Evolutionary conservation across 2,797 vertebrate species (phyloP).

Genomic region (Meda fulgida): DNA sequence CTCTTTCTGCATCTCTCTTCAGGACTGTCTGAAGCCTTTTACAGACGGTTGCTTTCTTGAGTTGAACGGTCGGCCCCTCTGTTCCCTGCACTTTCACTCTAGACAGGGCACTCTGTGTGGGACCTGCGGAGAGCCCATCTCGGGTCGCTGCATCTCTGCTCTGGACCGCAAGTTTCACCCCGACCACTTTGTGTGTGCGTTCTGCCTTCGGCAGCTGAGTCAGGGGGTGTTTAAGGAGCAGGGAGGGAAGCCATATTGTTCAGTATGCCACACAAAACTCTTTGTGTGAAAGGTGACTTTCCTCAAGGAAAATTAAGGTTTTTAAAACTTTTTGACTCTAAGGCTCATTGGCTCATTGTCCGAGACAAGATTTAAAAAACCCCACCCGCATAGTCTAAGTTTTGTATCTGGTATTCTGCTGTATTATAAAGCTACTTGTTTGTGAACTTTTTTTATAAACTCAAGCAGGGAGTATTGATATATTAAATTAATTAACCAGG

Average conservation of each 20-base stretch:
- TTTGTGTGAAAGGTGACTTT: slow-evolving; percentile 71
- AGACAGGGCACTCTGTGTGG: slow-evolving; percentile 87
- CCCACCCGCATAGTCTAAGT: neutral
- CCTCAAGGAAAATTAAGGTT: neutral
- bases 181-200: slow-evolving; percentile 90
- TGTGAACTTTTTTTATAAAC: too few relatives aligned
- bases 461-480: neutral
- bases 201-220: slow-evolving; percentile 87
- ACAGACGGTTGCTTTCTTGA: slow-evolving; percentile 83
- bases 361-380: neutral
- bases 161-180: slow-evolving; percentile 87
- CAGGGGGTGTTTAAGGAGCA: slow-evolving; percentile 86
- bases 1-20: slow-evolving; percentile 7
- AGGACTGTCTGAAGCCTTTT: slow-evolving; percentile 89
- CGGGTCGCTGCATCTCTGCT: slow-evolving; percentile 84
- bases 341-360: neutral
- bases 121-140: slow-evolving; percentile 79
- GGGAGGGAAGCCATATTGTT: slow-evolving; percentile 84
- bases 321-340: neutral
- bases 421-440: neutral
- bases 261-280: slow-evolving; percentile 84
- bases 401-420: neutral
- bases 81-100: slow-evolving; percentile 85
- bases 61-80: slow-evolving; percentile 85
- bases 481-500: neutral